phyloP scores from a whole-genome alignment of 2,888 invertebrate species.

The Drosophila colorata region DNA sequence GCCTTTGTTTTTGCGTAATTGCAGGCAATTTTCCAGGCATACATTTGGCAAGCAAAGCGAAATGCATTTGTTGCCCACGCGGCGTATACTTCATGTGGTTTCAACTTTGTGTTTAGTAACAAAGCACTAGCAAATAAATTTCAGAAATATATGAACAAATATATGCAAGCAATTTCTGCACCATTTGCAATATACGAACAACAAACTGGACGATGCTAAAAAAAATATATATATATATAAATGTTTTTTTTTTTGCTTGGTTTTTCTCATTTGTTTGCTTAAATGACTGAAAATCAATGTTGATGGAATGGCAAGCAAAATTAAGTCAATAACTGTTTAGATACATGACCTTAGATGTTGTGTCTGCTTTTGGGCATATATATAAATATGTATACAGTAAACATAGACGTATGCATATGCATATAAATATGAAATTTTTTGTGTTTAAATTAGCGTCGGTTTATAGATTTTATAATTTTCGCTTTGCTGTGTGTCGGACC shows the following conservation, averaged over 20 bases:
- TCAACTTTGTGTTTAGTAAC: conserved; percentile 57
- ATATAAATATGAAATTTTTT: conserved; percentile 45
- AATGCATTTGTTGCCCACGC: conserved; percentile 64
- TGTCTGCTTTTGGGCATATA: conserved; percentile 28
- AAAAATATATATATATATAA: background rate
- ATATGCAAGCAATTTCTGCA: conserved; percentile 48
- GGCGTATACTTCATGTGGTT: conserved; percentile 56
- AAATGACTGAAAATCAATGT: conserved; percentile 63
- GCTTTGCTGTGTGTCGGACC: conserved; percentile 40
- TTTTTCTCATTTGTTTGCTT: conserved; percentile 55
- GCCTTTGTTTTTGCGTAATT: conserved; percentile 32
- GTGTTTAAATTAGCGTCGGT: conserved; percentile 59
- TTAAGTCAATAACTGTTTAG: conserved; percentile 70
- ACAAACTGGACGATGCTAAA: conserved; percentile 27
- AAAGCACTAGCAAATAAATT: conserved; percentile 46
- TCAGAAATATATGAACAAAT: conserved; percentile 32
- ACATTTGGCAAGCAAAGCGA: conserved; percentile 24
- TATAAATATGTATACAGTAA: background rate
- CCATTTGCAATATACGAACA: conserved; percentile 55
- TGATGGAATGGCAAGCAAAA: conserved; percentile 63
- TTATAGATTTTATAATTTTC: conserved; percentile 49
- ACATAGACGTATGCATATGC: conserved; percentile 7
- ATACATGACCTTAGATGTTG: conserved; percentile 51
- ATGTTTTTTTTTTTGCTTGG: conserved; percentile 19
- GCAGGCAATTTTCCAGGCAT: conserved; percentile 23